Percentiles rank a stretch among this genome's conserved stretches.
These are phyloP conservation scores for Thymelicus acteon DNA, from an alignment of 2,888 invertebrate species.

Conservation along the genomic window DNA sequence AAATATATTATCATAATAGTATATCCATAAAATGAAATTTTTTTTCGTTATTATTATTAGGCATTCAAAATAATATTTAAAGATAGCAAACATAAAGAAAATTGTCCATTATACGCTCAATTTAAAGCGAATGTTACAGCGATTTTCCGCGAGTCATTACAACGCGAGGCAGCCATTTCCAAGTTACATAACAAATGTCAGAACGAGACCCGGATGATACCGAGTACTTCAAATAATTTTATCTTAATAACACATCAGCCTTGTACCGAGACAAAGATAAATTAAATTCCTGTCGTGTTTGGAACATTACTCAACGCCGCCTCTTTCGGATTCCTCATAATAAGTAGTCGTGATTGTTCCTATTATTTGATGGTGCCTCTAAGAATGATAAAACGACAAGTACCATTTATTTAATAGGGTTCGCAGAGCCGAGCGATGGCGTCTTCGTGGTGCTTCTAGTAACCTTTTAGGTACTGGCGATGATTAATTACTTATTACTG, in stretches of 20 bases:
- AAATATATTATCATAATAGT: too few species aligned
- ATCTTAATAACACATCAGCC: constrained; percentile 20
- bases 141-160: constrained; percentile 9
- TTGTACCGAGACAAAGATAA: constrained; percentile 18
- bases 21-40: neutral
- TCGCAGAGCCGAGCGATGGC: neutral
- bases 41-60: neutral
- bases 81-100: constrained; percentile 1
- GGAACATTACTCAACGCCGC: constrained; percentile 12
- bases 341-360: constrained; percentile 12
- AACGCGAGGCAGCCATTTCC: constrained; percentile 16
- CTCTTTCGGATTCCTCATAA: constrained; percentile 15
- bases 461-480: neutral
- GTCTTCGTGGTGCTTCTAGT: neutral
- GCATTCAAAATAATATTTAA: neutral
- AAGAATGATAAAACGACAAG: constrained; percentile 8
- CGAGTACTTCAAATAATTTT: constrained; percentile 19
- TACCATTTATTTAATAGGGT: constrained; percentile 4
- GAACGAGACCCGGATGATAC: constrained; percentile 7
- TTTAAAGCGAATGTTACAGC: constrained; percentile 12
- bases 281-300: constrained; percentile 13
- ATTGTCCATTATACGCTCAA: constrained; percentile 3
- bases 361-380: constrained; percentile 3
- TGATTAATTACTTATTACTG: neutral
- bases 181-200: constrained; percentile 13